phyloP scores from a whole-genome alignment of 2,797 vertebrate genomes.

The Percopsis omiscomaycus region DNA sequence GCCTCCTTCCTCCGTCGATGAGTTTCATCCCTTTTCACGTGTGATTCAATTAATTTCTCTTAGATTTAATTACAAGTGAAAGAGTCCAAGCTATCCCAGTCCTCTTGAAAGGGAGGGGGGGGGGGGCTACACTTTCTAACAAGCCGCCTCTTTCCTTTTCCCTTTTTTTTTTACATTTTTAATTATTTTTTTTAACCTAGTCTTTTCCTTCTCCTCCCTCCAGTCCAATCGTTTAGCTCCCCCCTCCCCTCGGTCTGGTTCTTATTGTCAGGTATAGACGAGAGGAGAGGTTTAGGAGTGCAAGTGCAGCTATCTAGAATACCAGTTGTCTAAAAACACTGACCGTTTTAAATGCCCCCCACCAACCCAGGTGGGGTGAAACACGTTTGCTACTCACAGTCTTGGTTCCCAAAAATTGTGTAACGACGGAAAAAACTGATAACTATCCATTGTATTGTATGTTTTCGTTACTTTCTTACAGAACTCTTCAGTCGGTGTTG shows the following conservation, averaged over 20 bases:
- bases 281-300: constrained; percentile 11
- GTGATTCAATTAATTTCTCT: constrained; percentile 85
- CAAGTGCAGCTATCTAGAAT: constrained; percentile 34
- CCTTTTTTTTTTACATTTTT: constrained; percentile 32
- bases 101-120: constrained; percentile 75
- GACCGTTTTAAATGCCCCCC: neutral
- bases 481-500: constrained; percentile 35
- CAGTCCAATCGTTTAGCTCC: constrained; percentile 42
- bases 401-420: neutral
- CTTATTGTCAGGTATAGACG: constrained; percentile 32
- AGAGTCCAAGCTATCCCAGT: constrained; percentile 80
- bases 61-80: constrained; percentile 84
- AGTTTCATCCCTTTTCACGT: constrained; percentile 81
- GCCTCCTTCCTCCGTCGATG: constrained; percentile 73
- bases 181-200: constrained; percentile 30
- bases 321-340: neutral
- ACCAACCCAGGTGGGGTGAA: neutral
- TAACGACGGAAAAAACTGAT: too few species aligned
- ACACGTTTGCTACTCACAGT: neutral
- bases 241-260: constrained; percentile 35
- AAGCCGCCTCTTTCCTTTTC: constrained; percentile 67
- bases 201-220: constrained; percentile 52
- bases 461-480: constrained; percentile 23
- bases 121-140: constrained; percentile 77
- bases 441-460: neutral